These are phyloP conservation scores for Dendronephthya gigantea DNA, from an alignment of 64 coral and sea anemone genomes.

Conservation along the genomic window DNA sequence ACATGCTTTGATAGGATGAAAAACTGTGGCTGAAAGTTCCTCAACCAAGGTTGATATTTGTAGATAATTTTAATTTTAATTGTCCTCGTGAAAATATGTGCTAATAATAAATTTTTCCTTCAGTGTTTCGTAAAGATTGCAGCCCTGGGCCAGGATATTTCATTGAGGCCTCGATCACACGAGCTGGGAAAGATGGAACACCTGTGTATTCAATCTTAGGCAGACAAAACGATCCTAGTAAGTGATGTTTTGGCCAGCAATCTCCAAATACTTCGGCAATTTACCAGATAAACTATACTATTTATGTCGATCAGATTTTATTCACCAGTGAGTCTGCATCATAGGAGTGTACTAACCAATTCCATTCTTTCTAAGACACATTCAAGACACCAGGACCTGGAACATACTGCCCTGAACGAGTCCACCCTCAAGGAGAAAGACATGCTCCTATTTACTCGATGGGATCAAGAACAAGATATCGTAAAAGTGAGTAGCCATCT, in stretches of 20 bases:
- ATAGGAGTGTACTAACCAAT: no score
- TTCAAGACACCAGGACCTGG: conserved; percentile 95
- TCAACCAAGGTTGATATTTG: no score
- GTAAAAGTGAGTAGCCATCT: conserved; percentile 63
- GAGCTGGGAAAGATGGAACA: conserved; percentile 67
- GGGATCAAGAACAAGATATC: conserved; percentile 81
- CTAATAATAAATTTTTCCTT: neutral
- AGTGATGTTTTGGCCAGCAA: conserved; percentile 29
- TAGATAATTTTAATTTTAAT: no score
- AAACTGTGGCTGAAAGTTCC: no score
- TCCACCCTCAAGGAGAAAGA: conserved; percentile 87
- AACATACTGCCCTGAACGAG: conserved; percentile 85
- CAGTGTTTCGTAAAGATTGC: conserved; percentile 89
- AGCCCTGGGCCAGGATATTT: conserved; percentile 84
- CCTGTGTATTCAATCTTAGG: conserved; percentile 74
- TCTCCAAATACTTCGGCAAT: no score
- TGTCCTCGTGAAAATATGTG: no score
- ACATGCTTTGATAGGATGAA: neutral
- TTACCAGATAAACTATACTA: no score
- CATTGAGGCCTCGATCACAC: conserved; percentile 62
- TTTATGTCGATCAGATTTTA: no score
- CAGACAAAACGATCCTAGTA: conserved; percentile 66
- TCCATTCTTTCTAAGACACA: conserved; percentile 34
- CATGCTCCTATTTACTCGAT: conserved; percentile 94
- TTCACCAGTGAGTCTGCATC: no score